These are phyloP conservation scores for Nansenia antarctica DNA, from an alignment of 2,113 vertebrate species.

Conservation along the genomic window DNA sequence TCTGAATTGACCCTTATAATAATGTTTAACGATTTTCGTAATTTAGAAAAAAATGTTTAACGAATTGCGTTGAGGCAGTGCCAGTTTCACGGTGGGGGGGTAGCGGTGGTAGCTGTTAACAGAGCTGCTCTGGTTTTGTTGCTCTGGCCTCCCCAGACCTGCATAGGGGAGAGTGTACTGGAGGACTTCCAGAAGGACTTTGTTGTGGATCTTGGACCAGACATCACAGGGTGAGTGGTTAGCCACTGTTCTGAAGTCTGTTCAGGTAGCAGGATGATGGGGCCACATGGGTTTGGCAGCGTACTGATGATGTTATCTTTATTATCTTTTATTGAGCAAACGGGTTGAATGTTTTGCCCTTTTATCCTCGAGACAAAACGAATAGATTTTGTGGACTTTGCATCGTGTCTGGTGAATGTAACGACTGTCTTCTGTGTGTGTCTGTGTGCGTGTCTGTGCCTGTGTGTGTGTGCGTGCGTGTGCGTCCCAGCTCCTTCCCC, in stretches of 20 bases:
- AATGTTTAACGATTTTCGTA: no score
- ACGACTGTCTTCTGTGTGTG: no score
- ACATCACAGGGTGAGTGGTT: conserved; percentile 73
- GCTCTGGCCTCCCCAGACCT: conserved; percentile 52
- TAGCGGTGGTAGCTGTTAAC: not conserved
- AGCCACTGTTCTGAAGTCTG: not conserved
- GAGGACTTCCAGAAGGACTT: conserved; percentile 90
- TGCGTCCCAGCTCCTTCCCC: conserved; percentile 75
- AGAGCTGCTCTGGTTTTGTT: not conserved
- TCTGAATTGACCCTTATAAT: not conserved
- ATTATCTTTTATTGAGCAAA: no score
- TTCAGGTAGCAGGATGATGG: not conserved
- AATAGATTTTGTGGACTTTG: no score
- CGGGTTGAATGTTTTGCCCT: no score
- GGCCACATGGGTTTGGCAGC: not conserved
- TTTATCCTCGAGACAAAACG: no score
- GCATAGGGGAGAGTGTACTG: conserved; percentile 81
- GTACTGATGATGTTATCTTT: not conserved
- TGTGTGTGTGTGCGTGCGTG: no score
- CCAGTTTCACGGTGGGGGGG: not conserved
- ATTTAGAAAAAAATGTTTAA: no score
- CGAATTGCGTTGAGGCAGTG: not conserved
- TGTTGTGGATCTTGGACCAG: conserved; percentile 83
- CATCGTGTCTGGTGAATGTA: no score
- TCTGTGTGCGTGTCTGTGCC: no score